Conservation (phyloP, 2,888 invertebrate species). For the Cryptus viduatorius region DNA sequence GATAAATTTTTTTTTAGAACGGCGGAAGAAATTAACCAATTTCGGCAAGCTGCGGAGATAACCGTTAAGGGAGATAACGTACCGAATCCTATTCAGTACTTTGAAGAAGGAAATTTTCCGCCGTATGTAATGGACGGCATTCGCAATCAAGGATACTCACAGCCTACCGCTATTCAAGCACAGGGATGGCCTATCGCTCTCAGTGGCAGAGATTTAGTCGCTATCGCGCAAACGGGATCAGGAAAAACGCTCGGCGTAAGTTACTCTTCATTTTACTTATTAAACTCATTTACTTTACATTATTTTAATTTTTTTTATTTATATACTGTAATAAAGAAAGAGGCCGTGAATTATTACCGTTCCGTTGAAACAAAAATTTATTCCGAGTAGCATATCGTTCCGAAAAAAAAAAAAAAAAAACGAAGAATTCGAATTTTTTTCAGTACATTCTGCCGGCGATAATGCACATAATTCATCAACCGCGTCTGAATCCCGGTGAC, state of each 20-base stretch:
- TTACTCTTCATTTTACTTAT: neutral
- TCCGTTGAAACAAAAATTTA: no score
- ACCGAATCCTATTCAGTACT: slow-evolving; percentile 81
- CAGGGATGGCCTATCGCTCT: slow-evolving; percentile 90
- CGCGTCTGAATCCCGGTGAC: slow-evolving; percentile 87
- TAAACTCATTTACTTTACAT: neutral
- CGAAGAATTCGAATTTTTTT: slow-evolving; percentile 55
- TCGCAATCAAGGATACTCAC: slow-evolving; percentile 85
- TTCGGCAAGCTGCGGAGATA: slow-evolving; percentile 79
- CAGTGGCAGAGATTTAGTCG: slow-evolving; percentile 89
- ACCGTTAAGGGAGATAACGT: slow-evolving; percentile 82
- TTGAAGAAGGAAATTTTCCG: slow-evolving; percentile 83
- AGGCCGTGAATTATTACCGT: no score
- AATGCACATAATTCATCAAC: slow-evolving; percentile 88
- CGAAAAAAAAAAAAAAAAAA: neutral
- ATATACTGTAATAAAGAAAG: no score
- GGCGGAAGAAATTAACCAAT: slow-evolving; percentile 78
- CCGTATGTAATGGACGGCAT: slow-evolving; percentile 80
- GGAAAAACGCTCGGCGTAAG: slow-evolving; percentile 86
- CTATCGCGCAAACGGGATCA: slow-evolving; percentile 88
- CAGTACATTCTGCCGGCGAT: slow-evolving; percentile 88
- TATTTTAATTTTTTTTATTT: no score
- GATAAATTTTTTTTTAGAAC: slow-evolving; percentile 71
- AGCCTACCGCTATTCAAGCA: slow-evolving; percentile 89
- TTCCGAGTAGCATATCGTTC: no score